These are phyloP conservation scores for Aleiodes alternator DNA, from an alignment of 2,888 invertebrate species.

Conservation along the genomic window DNA sequence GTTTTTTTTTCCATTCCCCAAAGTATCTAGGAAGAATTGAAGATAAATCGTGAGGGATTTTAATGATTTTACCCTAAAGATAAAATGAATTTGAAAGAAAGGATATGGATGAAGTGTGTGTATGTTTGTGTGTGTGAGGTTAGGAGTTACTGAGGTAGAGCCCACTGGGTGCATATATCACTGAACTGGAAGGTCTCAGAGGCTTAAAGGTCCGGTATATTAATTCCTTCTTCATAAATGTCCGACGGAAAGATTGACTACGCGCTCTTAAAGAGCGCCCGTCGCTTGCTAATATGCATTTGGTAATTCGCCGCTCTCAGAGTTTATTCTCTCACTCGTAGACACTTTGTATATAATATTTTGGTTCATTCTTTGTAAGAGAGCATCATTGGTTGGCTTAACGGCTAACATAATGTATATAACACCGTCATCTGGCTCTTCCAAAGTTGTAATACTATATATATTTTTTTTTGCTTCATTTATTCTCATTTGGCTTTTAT, in stretches of 20 bases:
- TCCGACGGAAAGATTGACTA: constrained; percentile 74
- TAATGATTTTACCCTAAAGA: neutral
- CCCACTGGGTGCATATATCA: constrained; percentile 71
- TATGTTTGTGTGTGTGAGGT: constrained; percentile 46
- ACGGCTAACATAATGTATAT: constrained; percentile 19
- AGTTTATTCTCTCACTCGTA: constrained; percentile 23
- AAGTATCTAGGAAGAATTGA: no score
- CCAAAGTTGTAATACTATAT: constrained; percentile 17
- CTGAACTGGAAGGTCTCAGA: constrained; percentile 64
- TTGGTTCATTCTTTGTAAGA: constrained; percentile 2
- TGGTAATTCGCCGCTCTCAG: constrained; percentile 66
- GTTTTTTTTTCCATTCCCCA: no score
- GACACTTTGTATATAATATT: constrained; percentile 5
- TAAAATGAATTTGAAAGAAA: constrained; percentile 33
- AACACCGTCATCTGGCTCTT: constrained; percentile 23
- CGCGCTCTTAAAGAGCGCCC: constrained; percentile 72
- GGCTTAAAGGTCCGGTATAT: constrained; percentile 73
- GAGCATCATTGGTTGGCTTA: constrained; percentile 19
- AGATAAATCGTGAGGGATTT: neutral
- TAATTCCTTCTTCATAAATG: constrained; percentile 75
- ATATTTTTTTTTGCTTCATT: neutral
- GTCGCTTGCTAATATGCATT: constrained; percentile 73
- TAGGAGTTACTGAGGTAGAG: constrained; percentile 63
- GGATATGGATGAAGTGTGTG: constrained; percentile 45
- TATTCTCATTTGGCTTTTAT: neutral